Conservation (phyloP, 2,113 vertebrate genomes). For the Eptesicus fuscus region DNA sequence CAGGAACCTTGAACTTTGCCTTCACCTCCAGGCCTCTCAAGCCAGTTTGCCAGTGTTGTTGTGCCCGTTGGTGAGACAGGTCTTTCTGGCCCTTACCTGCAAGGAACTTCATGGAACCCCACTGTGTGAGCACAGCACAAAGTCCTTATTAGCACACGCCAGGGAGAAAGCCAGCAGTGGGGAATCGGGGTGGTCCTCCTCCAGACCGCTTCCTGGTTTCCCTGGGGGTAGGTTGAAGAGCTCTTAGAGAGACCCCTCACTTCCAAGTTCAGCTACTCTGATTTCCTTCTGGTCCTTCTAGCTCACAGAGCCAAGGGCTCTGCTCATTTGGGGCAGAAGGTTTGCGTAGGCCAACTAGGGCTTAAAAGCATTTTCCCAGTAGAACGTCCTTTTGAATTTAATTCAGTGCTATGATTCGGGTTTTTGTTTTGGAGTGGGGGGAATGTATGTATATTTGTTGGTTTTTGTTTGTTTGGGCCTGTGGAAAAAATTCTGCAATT, state of each 20-base stretch:
- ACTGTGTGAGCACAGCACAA: not conserved
- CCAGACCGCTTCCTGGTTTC: not conserved
- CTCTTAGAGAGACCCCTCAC: not conserved
- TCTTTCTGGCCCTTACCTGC: not conserved
- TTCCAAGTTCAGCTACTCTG: not conserved
- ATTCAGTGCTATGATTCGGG: not conserved
- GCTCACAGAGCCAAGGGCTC: not conserved
- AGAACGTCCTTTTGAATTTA: not conserved
- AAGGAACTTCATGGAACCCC: not conserved
- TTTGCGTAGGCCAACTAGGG: not conserved
- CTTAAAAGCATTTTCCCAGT: not conserved
- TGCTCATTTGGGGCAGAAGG: not conserved
- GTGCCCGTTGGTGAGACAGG: not conserved
- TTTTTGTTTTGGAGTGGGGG: not conserved
- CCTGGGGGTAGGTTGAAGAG: not conserved
- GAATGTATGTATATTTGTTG: not conserved
- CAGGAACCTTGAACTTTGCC: constrained; percentile 15
- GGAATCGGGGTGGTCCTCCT: fast-evolving
- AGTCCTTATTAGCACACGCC: too few species aligned
- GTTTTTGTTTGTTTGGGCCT: not conserved
- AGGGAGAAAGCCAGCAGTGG: not conserved
- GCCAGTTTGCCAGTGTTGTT: not conserved
- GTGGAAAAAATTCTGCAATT: not conserved
- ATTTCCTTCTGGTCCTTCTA: not conserved
- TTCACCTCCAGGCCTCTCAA: not conserved